Percentiles rank a stretch among this genome's conserved stretches.
Evolutionary conservation across 2,113 vertebrate genomes (phyloP).

Genomic region (Colaptes auratus): DNA sequence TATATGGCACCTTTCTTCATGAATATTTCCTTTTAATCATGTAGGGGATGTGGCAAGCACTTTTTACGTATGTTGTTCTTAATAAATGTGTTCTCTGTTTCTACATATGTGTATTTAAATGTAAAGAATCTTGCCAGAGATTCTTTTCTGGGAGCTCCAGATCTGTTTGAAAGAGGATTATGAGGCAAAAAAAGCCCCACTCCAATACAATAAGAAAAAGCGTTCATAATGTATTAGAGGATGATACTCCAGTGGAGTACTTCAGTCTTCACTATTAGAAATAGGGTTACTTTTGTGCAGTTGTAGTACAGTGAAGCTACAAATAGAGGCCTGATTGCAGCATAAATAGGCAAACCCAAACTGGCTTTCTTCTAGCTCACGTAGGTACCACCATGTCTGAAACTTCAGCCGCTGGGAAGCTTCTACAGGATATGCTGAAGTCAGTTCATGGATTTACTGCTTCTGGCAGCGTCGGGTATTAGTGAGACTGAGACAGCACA

Average conservation of each 20-base stretch:
- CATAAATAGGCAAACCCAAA: not conserved
- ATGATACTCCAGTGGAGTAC: not conserved
- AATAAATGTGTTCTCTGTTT: not conserved
- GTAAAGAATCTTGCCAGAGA: not conserved
- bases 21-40: slow-evolving; percentile 36
- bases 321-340: not conserved
- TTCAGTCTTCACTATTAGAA: not conserved
- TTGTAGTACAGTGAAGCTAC: not conserved
- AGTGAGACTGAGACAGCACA: not conserved
- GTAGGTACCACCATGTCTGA: not conserved
- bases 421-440: not conserved
- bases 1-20: not conserved
- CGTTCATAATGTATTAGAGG: not conserved
- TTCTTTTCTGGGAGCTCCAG: not conserved
- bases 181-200: not conserved
- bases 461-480: not conserved
- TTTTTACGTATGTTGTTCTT: not conserved
- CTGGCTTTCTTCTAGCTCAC: not conserved
- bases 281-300: not conserved
- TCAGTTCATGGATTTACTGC: not conserved
- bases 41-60: not conserved
- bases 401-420: not conserved
- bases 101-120: not conserved
- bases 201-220: not conserved
- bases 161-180: not conserved